A percentile compares a stretch with the other conserved stretches of the same genome.
Conservation (phyloP, 2,797 vertebrate species). For the Odontamblyopus rebecca region DNA sequence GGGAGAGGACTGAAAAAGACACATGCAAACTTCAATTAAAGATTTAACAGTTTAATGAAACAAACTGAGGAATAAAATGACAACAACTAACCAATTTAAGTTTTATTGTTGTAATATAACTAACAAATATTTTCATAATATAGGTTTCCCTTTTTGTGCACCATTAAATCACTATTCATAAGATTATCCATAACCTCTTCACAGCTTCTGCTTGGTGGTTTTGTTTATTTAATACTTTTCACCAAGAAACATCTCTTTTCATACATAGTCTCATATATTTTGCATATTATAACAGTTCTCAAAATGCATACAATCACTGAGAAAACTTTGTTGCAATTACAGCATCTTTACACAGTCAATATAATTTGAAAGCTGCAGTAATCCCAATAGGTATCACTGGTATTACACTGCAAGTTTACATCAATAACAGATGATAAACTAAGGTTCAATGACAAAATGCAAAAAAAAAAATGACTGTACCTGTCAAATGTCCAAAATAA, state of each 20-base stretch:
- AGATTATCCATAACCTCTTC: not conserved
- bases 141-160: not conserved
- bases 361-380: no score
- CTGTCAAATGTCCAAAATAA: not conserved
- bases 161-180: not conserved
- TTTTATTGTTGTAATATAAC: not conserved
- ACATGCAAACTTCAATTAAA: not conserved
- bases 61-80: not conserved
- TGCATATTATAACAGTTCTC: not conserved
- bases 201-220: not conserved
- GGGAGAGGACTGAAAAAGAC: slow-evolving; percentile 56
- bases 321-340: not conserved
- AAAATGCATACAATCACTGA: not conserved
- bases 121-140: not conserved
- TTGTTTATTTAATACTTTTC: not conserved
- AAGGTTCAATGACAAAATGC: not conserved
- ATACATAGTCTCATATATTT: not conserved
- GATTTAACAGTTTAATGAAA: not conserved
- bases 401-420: not conserved
- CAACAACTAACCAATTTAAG: not conserved
- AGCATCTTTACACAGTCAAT: not conserved
- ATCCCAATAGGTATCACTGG: not conserved
- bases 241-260: not conserved
- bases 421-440: not conserved
- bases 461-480: not conserved